phyloP scores from a whole-genome alignment of 37 sponge, comb jelly and placozoan species.

The Aphrocallistes beatrix region DNA sequence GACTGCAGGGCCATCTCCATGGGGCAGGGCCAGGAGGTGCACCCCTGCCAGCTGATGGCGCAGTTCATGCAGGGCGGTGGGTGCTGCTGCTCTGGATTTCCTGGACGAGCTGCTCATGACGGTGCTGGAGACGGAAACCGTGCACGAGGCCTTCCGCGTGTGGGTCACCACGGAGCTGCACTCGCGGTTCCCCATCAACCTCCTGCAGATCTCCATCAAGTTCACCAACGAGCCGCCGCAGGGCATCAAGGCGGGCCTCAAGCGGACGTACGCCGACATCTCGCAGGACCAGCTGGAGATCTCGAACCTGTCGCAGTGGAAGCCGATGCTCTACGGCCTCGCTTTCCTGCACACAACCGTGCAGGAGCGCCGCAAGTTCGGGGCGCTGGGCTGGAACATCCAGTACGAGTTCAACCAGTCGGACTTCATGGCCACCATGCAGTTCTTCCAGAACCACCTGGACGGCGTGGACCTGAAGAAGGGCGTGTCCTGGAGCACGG shows the following conservation, averaged over 20 bases:
- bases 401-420: conserved; percentile 97
- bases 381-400: conserved; percentile 95
- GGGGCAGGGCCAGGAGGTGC: conserved; percentile 99
- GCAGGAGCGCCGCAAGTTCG: conserved; percentile 94
- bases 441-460: conserved; percentile 84
- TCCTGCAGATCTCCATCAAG: conserved; percentile 91
- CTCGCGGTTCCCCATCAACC: conserved; percentile 87
- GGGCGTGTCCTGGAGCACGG: conserved; percentile 90
- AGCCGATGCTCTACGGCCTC: conserved; percentile 87
- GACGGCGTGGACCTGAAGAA: conserved; percentile 87
- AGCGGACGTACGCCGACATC: conserved; percentile 86
- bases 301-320: conserved; percentile 93
- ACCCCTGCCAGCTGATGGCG: conserved; percentile 72
- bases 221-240: conserved; percentile 97
- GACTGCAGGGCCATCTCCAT: conserved; percentile 84
- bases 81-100: conserved; percentile 90
- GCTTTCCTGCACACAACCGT: conserved; percentile 99
- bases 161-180: conserved; percentile 99
- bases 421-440: conserved; percentile 73
- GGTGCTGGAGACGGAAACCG: conserved; percentile 78
- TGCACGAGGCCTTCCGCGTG: conserved; percentile 75
- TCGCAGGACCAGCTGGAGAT: conserved; percentile 91
- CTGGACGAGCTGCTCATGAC: conserved; percentile 79
- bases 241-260: conserved; percentile 94
- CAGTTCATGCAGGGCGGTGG: conserved; percentile 65